Evolutionary conservation across 35 echinoderm and acorn worm genomes (phyloP), one percentile per base, ranked within the genome.

Genomic region (Lytechinus pictus): DNA sequence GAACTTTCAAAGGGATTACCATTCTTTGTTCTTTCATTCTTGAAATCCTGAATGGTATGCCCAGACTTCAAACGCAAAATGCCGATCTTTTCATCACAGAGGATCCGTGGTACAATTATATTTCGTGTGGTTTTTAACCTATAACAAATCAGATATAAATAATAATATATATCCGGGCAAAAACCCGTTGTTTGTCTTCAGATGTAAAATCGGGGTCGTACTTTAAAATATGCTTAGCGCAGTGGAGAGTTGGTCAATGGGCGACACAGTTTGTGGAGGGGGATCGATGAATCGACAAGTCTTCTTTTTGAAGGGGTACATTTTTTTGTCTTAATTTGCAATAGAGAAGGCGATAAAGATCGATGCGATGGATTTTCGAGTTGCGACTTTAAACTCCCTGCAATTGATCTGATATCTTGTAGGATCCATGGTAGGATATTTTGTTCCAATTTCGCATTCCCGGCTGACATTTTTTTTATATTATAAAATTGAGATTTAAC

Each of bases 271-370:
- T 90, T 90, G 88, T 90, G 14, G 52, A 21, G 24, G 24, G 27
- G 10, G 16, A 90, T 90, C 88, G 52, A 90, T 90, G 88, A 54
- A 90, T 90, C 88, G 88, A 90, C 52, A 54, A 11, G 29, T 90
- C 29, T 52, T 12, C 29, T 16, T 14, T 90, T 90, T 6, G 14
- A 44, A 54, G n/a, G 29, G 27, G 5, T 21, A 12, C 4, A 44
- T 54, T 13, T 54, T 90, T 28, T 90, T 52, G 28, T 7, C 10
- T 90, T 90, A 52, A 90, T 90, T 44, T 90, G 88, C 88, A 54
- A 90, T 44, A 90, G 88, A 90, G 88, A 90, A 90, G 87, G 87
- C 87, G 87, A 10, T 71, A 71, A n/a, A 33, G 88, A 90, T 90
- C 88, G 88, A 90, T 90, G 52, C 29, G 4, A 52, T 28, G 24